Conservation (phyloP, 2,113 vertebrate genomes). For the Ondatra zibethicus region DNA sequence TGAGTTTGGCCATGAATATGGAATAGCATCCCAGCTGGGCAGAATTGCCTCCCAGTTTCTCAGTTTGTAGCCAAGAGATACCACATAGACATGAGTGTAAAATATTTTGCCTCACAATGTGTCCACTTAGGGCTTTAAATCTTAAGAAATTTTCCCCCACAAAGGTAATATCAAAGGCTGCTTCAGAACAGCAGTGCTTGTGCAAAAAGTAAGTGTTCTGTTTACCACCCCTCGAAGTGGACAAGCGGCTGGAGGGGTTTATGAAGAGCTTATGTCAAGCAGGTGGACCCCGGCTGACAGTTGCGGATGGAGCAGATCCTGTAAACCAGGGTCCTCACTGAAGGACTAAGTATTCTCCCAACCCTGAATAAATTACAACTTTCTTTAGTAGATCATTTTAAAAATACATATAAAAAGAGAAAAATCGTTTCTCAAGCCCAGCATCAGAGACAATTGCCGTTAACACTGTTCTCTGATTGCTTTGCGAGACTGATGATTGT, state of each 20-base stretch:
- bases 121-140: neutral
- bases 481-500: too few species aligned
- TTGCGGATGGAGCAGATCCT: neutral
- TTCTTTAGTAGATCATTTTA: neutral
- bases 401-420: neutral
- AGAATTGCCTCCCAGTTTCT: neutral
- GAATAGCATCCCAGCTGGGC: neutral
- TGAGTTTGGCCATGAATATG: too few species aligned
- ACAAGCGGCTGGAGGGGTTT: neutral
- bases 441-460: neutral
- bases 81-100: neutral
- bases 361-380: neutral
- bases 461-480: neutral
- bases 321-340: neutral
- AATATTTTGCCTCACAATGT: neutral
- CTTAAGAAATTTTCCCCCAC: neutral
- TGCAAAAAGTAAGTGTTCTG: neutral
- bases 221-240: too few species aligned
- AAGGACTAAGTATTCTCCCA: too few species aligned
- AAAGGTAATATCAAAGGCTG: neutral
- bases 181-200: fast-evolving
- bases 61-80: neutral
- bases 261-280: neutral
- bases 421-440: neutral
- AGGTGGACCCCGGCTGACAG: fast-evolving